Percentiles rank a stretch among this genome's conserved stretches.
These are phyloP conservation scores for Torymus auratus DNA, from an alignment of 2,888 invertebrate genomes.

Conservation along the genomic window DNA sequence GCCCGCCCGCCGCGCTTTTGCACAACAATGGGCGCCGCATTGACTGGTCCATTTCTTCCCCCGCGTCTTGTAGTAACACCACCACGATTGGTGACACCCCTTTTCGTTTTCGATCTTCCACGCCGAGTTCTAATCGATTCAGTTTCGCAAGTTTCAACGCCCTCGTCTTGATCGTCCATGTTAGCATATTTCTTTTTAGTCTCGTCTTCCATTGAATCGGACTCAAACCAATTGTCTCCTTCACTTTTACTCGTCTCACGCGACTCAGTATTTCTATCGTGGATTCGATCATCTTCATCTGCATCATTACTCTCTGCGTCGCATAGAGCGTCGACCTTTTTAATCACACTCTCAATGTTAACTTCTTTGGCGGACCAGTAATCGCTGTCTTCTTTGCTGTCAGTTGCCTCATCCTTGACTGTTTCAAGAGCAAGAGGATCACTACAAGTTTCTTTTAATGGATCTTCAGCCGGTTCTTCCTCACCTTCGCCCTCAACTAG, in stretches of 20 bases:
- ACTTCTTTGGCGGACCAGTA: slow-evolving; percentile 89
- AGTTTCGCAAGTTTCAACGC: slow-evolving; percentile 71
- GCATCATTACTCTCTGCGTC: slow-evolving; percentile 71
- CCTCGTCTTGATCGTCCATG: slow-evolving; percentile 73
- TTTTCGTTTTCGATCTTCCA: slow-evolving; percentile 72
- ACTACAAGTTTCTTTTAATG: slow-evolving; percentile 65
- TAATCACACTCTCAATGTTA: slow-evolving; percentile 89
- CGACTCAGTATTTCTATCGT: slow-evolving; percentile 64
- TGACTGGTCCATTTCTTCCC: slow-evolving; percentile 67
- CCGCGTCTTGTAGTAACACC: slow-evolving; percentile 81
- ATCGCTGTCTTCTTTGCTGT: slow-evolving; percentile 84
- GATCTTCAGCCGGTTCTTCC: slow-evolving; percentile 67
- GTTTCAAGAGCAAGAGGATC: slow-evolving; percentile 70
- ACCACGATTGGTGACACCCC: slow-evolving; percentile 75
- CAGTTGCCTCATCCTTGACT: slow-evolving; percentile 76
- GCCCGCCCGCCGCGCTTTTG: slow-evolving; percentile 76
- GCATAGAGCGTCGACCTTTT: slow-evolving; percentile 85
- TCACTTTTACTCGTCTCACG: slow-evolving; percentile 68
- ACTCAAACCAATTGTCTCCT: slow-evolving; percentile 71
- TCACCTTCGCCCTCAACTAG: slow-evolving; percentile 64
- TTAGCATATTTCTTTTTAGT: slow-evolving; percentile 70
- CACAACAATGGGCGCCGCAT: slow-evolving; percentile 32
- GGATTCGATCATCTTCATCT: slow-evolving; percentile 67
- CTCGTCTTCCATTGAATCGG: slow-evolving; percentile 66
- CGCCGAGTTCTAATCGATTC: slow-evolving; percentile 74